A percentile compares a stretch with the other conserved stretches of the same genome.
phyloP scores from a whole-genome alignment of 2,113 vertebrate genomes.

The Puntigrus tetrazona region DNA sequence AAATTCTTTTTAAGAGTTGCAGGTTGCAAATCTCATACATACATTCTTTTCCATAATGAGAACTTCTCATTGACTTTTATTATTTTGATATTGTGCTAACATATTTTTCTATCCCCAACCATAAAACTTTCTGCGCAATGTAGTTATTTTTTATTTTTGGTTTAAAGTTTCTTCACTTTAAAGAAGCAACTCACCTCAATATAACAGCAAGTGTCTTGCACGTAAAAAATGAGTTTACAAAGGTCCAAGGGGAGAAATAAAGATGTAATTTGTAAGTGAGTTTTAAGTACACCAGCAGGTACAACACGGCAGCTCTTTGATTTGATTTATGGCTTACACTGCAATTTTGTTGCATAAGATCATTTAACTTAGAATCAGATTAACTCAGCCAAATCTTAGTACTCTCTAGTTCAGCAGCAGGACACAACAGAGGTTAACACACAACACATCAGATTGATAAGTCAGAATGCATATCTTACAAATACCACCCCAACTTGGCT shows the following conservation, averaged over 20 bases:
- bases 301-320: neutral
- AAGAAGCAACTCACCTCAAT: neutral
- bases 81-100: neutral
- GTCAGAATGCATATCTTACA: neutral
- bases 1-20: neutral
- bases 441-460: neutral
- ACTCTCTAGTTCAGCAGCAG: neutral
- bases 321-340: conserved; percentile 15
- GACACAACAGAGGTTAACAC: neutral
- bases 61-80: neutral
- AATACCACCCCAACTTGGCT: neutral
- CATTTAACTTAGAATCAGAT: conserved; percentile 19
- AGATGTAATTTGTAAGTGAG: neutral
- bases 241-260: neutral
- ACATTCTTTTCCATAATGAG: neutral
- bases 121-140: neutral
- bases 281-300: neutral
- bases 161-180: too few relatives aligned
- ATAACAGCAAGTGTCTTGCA: neutral
- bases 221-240: neutral
- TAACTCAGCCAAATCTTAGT: neutral
- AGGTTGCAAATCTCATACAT: neutral
- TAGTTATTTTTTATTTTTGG: too few relatives aligned
- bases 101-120: neutral
- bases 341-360: conserved; percentile 13